Evolutionary conservation across 2,797 vertebrate genomes (phyloP).

Genomic region (Labroides dimidiatus): DNA sequence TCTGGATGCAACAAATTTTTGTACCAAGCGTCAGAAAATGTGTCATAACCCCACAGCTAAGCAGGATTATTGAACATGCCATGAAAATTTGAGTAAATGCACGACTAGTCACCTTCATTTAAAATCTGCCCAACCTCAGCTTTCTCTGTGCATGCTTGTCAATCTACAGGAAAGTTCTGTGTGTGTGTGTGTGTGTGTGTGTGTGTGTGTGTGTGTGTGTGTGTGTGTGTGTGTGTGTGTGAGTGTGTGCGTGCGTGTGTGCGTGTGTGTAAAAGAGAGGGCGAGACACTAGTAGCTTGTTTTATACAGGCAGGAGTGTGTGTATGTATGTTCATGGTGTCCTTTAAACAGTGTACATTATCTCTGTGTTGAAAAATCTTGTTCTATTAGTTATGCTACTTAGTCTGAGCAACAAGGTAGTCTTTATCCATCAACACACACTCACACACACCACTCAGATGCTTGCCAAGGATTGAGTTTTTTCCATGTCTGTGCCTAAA

Average conservation of each 20-base stretch:
- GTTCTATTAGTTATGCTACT: constrained; percentile 47
- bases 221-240: constrained; percentile 1
- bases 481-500: background rate
- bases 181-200: constrained; percentile 8
- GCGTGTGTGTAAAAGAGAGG: background rate
- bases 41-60: constrained; percentile 23
- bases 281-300: constrained; percentile 12
- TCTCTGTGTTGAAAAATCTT: constrained; percentile 33
- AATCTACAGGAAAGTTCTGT: constrained; percentile 22
- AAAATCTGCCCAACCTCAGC: constrained; percentile 12
- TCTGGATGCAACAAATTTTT: constrained; percentile 8
- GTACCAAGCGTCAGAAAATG: constrained; percentile 16
- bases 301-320: constrained; percentile 12
- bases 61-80: constrained; percentile 11
- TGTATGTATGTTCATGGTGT: constrained; percentile 23
- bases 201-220: constrained; percentile 1
- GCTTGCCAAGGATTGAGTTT: constrained; percentile 7
- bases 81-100: constrained; percentile 34
- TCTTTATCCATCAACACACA: constrained; percentile 60
- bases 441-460: constrained; percentile 3
- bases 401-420: constrained; percentile 62
- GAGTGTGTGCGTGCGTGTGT: constrained; percentile 5
- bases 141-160: constrained; percentile 10
- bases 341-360: constrained; percentile 10
- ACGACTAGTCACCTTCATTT: constrained; percentile 31